A percentile compares a stretch with the other conserved stretches of the same genome.
Conservation (phyloP, 2,888 invertebrate genomes). For the Nomada ruficornis region DNA sequence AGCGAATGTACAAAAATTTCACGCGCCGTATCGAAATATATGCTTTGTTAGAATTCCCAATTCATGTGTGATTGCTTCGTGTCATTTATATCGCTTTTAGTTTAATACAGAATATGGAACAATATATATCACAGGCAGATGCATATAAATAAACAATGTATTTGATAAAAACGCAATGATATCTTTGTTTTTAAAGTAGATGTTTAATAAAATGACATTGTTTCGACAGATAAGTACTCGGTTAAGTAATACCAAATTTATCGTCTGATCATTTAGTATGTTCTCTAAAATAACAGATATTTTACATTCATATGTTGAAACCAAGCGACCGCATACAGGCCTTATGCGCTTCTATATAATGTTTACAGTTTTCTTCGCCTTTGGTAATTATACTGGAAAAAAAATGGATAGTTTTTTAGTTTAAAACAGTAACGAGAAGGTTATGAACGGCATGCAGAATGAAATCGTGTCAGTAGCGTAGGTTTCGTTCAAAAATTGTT, state of each 20-base stretch:
- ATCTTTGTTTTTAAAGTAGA: conserved; percentile 13
- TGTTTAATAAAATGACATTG: neutral
- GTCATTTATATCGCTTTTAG: conserved; percentile 9
- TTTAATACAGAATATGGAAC: neutral
- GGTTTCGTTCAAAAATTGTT: too few relatives aligned
- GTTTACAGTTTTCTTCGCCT: conserved; percentile 95
- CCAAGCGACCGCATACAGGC: conserved; percentile 98
- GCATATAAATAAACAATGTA: conserved; percentile 4
- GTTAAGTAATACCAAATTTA: conserved; percentile 30
- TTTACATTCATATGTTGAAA: conserved; percentile 92
- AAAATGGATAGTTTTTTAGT: neutral
- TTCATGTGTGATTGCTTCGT: conserved; percentile 30
- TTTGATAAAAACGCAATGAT: conserved; percentile 13
- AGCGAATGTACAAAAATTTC: conserved; percentile 62
- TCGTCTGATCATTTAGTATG: conserved; percentile 42
- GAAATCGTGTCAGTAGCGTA: neutral
- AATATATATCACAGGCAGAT: neutral
- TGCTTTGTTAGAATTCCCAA: conserved; percentile 79
- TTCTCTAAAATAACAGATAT: conserved; percentile 11
- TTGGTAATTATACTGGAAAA: conserved; percentile 93
- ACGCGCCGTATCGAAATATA: conserved; percentile 75
- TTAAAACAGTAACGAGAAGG: neutral
- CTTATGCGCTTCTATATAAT: conserved; percentile 97
- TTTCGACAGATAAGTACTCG: conserved; percentile 30
- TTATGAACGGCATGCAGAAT: conserved; percentile 6